These are phyloP conservation scores for Beris chalybata DNA, from an alignment of 2,888 invertebrate species.

Conservation along the genomic window DNA sequence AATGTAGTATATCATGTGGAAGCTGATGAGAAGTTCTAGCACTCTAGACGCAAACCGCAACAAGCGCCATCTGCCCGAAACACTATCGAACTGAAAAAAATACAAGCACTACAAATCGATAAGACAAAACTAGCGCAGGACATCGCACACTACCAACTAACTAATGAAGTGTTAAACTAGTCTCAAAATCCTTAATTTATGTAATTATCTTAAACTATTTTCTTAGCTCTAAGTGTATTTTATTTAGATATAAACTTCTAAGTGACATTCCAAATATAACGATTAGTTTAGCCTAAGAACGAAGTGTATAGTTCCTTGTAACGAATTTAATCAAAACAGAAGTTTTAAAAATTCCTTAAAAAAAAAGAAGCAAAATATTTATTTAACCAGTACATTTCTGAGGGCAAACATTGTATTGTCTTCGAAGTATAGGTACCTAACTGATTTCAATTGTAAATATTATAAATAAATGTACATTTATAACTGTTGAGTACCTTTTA, in stretches of 20 bases:
- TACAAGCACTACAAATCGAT: neutral
- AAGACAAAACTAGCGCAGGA: neutral
- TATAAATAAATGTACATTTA: neutral
- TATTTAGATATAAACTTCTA: neutral
- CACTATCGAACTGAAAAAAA: neutral
- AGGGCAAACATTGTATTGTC: no score
- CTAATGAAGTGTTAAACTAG: constrained; percentile 25
- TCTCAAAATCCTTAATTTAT: constrained; percentile 10
- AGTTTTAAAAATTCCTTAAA: neutral
- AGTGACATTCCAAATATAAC: constrained; percentile 3
- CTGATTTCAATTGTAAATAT: neutral
- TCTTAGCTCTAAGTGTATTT: neutral
- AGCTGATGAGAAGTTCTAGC: no score
- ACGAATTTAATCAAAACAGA: constrained; percentile 6
- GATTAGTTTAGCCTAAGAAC: neutral
- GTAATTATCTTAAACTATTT: neutral
- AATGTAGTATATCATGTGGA: neutral
- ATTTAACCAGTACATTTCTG: neutral
- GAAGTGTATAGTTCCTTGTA: constrained; percentile 5
- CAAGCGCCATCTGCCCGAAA: neutral
- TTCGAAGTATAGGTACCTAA: no score
- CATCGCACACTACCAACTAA: constrained; percentile 1
- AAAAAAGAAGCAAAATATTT: neutral
- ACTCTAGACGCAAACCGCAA: neutral
- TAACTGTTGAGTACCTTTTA: neutral